phyloP scores from a whole-genome alignment of 2,113 vertebrate genomes.

The Prochilodus magdalenae region DNA sequence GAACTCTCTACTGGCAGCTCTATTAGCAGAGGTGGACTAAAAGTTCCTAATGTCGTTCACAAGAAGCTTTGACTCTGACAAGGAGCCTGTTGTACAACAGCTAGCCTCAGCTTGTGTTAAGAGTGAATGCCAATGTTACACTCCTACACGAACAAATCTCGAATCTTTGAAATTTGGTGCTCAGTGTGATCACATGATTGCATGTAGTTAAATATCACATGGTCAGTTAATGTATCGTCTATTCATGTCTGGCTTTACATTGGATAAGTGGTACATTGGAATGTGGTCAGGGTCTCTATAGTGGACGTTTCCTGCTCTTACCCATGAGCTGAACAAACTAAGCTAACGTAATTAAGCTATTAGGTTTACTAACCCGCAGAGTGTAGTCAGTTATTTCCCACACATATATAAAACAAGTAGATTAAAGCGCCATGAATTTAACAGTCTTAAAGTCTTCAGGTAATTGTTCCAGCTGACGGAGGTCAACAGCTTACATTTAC shows the following conservation, averaged over 20 bases:
- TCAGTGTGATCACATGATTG: background rate
- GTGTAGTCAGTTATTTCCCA: background rate
- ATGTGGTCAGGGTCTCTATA: too few relatives aligned
- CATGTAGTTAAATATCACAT: background rate
- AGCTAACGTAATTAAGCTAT: background rate
- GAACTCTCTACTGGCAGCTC: too few relatives aligned
- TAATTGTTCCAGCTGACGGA: slow-evolving; percentile 67
- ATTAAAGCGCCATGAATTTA: slow-evolving; percentile 73
- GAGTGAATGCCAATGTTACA: background rate
- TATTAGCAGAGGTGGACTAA: background rate
- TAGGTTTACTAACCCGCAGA: background rate
- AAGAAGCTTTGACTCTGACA: background rate
- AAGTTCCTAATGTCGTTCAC: background rate
- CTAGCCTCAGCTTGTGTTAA: background rate
- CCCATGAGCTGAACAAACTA: background rate
- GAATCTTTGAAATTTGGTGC: background rate
- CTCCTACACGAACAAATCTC: background rate
- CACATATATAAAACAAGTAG: background rate
- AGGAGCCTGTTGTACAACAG: background rate
- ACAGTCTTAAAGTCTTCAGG: slow-evolving; percentile 79
- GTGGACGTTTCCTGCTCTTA: background rate
- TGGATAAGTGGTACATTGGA: background rate
- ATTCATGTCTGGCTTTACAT: background rate
- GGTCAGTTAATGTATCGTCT: background rate
- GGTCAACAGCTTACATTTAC: background rate